Evolutionary conservation across 2,797 vertebrate genomes (phyloP).

Genomic region (Molossus alvarezi): DNA sequence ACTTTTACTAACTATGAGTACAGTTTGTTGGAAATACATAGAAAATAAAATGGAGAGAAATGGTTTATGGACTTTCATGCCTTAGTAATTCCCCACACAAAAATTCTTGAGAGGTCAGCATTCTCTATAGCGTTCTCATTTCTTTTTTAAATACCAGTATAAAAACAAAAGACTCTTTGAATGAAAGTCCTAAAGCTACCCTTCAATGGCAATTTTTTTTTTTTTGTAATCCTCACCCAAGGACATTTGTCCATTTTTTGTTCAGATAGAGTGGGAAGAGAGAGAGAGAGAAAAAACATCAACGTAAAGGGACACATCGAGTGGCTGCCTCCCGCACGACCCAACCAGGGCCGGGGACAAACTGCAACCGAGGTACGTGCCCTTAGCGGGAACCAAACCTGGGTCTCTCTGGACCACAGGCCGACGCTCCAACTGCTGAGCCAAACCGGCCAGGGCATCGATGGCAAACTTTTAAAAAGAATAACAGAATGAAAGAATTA

Average conservation of each 20-base stretch:
- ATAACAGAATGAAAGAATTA: neutral
- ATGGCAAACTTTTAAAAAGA: constrained; percentile 42
- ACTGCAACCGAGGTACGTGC: too few species aligned
- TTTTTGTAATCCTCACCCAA: too few species aligned
- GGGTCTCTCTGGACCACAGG: too few species aligned
- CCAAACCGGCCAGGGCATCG: too few species aligned
- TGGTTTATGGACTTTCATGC: constrained; percentile 13
- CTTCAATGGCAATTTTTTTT: neutral
- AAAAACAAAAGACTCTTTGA: constrained; percentile 64
- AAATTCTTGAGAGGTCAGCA: constrained; percentile 84
- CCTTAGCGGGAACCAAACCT: too few species aligned
- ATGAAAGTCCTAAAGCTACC: constrained; percentile 4
- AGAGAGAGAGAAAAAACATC: too few species aligned
- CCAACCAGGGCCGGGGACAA: too few species aligned
- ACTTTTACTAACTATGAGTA: constrained; percentile 52
- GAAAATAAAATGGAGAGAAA: constrained; percentile 73
- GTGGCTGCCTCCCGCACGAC: too few species aligned
- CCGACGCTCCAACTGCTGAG: too few species aligned
- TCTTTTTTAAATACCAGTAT: constrained; percentile 22
- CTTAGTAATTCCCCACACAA: constrained; percentile 68
- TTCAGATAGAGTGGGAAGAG: too few species aligned
- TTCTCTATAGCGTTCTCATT: constrained; percentile 61
- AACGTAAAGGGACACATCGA: too few species aligned
- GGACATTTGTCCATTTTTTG: too few species aligned
- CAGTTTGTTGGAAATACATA: neutral